A percentile compares a stretch with the other conserved stretches of the same genome.
Evolutionary conservation across 2,797 vertebrate genomes (phyloP).

Genomic region (Gorsachius magnificus): DNA sequence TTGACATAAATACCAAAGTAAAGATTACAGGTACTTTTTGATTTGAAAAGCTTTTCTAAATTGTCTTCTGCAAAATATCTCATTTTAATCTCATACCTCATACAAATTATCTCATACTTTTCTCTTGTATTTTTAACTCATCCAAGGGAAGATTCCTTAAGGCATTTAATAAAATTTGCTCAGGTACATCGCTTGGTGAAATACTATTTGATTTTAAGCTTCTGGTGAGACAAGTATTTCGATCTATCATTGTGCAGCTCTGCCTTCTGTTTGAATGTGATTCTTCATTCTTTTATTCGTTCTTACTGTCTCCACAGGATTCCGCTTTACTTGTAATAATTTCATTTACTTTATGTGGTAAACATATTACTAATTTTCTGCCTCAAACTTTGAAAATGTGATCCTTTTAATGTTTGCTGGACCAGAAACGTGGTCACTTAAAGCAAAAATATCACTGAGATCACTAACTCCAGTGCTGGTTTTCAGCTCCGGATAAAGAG

Average conservation of each 20-base stretch:
- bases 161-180: conserved; percentile 44
- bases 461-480: background rate
- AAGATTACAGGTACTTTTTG: conserved; percentile 6
- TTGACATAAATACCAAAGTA: background rate
- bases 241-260: conserved; percentile 37
- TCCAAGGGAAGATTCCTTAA: conserved; percentile 43
- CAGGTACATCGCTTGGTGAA: conserved; percentile 26
- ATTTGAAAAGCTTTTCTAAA: conserved; percentile 18
- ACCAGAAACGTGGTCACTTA: background rate
- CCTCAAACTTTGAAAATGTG: background rate
- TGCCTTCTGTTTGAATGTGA: conserved; percentile 56
- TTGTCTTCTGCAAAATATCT: conserved; percentile 2
- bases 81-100: background rate
- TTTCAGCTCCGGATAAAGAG: background rate
- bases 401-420: background rate
- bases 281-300: conserved; percentile 60
- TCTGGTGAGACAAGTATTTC: conserved; percentile 43
- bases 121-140: conserved; percentile 17
- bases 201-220: conserved; percentile 49
- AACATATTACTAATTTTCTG: background rate
- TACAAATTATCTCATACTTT: background rate
- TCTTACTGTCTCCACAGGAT: conserved; percentile 5
- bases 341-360: background rate
- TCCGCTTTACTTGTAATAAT: background rate
- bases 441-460: background rate